Evolutionary conservation across 1,140 invertebrate genomes (phyloP), one percentile per base, ranked within the genome.

Genomic region (Aphaenogaster rudis): DNA sequence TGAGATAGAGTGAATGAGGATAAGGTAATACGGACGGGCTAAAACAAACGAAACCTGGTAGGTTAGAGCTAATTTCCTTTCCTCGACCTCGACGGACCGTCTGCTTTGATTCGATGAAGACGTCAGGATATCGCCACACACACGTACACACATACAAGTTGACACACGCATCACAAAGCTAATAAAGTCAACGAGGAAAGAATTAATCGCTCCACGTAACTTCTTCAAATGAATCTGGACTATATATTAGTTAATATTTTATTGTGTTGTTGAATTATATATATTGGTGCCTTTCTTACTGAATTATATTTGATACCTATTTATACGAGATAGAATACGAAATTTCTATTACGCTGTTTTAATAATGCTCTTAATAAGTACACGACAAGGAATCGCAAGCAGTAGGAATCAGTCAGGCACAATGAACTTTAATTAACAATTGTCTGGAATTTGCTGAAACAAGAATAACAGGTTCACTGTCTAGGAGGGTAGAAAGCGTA

Each of bases 41-140:
- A 89, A 87, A 72, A 79, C 85, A 82, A 92, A 90, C 91, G 86
- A 76, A 91, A 81, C 78, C 71, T 86, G 78, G 74, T 91, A 77
- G 69, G 80, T 87, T 85, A 74, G 86, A 92, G 86, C 86, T 88
- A 91, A 92, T 92, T 91, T 92, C 79, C 76, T 90, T 92, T 81
- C 21, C 72, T 42, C 52, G 77, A 59, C 77, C 72, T 42, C 52
- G 77, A 59, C 77, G 36, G 50, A 48, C 80, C 17, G 42, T 80
- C 45, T 52, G 63, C 69, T 84, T 74, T 84, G 71, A 74, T 84
- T 84, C 42, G 71, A 76, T 61, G 42, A 36, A 84, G 45, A 74
- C 42, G 21, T 76, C 42, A 11, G 54, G 54, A 50, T 74, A 63
- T 50, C 42, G 13, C 4, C 13, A 50, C 42, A 36, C 33, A 8